phyloP scores from a whole-genome alignment of 2,888 invertebrate species.

The Tigriopus californicus region DNA sequence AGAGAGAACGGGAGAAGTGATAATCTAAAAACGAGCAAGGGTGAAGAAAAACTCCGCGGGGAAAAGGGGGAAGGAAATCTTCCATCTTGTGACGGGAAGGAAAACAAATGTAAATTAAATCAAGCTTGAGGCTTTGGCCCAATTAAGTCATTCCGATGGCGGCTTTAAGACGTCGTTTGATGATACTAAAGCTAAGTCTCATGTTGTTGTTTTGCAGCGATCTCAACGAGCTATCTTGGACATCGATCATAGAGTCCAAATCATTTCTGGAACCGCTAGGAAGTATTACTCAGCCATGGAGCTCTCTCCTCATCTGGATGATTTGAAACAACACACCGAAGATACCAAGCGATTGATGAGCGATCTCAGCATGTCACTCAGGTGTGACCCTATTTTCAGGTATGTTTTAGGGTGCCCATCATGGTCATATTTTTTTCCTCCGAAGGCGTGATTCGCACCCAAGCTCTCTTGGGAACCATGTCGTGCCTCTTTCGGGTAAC shows the following conservation, averaged over 20 bases:
- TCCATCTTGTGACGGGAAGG: too few species aligned
- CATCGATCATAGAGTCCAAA: not conserved
- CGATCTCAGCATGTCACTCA: not conserved
- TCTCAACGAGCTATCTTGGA: conserved; percentile 4
- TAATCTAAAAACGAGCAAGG: too few species aligned
- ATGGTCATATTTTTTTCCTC: too few species aligned
- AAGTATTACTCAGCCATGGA: conserved; percentile 2
- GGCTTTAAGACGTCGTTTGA: too few species aligned
- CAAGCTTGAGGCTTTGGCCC: too few species aligned
- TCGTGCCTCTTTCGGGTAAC: not conserved
- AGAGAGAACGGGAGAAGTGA: too few species aligned
- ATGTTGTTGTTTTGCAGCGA: not conserved
- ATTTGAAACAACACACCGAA: not conserved
- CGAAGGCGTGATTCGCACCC: too few species aligned
- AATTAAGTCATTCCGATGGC: too few species aligned
- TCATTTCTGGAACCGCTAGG: conserved; percentile 1
- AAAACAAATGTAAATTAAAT: too few species aligned
- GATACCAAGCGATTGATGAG: conserved; percentile 1
- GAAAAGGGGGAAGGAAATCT: too few species aligned
- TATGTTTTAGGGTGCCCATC: too few species aligned
- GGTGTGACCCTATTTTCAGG: conserved; percentile 13
- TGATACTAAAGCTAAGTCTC: not conserved
- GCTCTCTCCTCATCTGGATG: conserved; percentile 1
- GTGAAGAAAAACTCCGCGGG: too few species aligned
- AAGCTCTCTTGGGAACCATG: not conserved